Conservation (phyloP, 2,113 vertebrate genomes). For the Ahaetulla prasina region DNA sequence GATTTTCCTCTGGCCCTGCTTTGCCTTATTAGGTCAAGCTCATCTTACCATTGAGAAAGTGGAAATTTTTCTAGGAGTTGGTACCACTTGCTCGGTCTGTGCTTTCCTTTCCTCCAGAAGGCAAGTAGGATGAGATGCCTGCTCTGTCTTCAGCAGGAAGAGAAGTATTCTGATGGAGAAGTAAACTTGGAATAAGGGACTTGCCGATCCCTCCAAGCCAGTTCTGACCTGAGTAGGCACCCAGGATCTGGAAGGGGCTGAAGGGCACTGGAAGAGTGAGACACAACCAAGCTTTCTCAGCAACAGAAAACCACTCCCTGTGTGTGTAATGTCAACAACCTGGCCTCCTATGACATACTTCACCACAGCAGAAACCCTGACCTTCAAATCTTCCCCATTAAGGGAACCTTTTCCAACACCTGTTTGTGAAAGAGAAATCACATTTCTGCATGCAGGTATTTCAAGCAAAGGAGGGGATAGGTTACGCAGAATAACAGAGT, state of each 20-base stretch:
- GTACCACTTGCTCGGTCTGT: background rate
- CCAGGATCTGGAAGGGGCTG: background rate
- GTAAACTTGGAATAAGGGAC: background rate
- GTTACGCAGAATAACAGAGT: background rate
- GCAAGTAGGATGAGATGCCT: background rate
- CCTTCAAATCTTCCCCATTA: background rate
- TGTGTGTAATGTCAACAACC: slow-evolving; percentile 9
- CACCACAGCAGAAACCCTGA: background rate
- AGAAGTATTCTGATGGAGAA: background rate
- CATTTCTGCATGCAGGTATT: background rate
- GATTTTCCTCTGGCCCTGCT: background rate
- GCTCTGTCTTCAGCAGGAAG: background rate
- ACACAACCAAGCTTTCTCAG: background rate
- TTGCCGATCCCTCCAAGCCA: background rate
- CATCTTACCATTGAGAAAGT: background rate
- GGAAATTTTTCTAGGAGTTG: background rate
- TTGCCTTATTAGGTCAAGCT: too few species aligned
- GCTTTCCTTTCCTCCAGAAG: background rate
- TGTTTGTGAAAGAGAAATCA: too few species aligned
- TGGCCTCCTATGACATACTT: background rate
- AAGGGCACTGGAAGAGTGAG: background rate
- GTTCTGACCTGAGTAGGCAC: background rate
- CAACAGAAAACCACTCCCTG: background rate
- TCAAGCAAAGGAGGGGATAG: background rate
- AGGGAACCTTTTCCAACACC: background rate